Evolutionary conservation across 2,113 vertebrate species (phyloP).

Genomic region (Pristiophorus japonicus): DNA sequence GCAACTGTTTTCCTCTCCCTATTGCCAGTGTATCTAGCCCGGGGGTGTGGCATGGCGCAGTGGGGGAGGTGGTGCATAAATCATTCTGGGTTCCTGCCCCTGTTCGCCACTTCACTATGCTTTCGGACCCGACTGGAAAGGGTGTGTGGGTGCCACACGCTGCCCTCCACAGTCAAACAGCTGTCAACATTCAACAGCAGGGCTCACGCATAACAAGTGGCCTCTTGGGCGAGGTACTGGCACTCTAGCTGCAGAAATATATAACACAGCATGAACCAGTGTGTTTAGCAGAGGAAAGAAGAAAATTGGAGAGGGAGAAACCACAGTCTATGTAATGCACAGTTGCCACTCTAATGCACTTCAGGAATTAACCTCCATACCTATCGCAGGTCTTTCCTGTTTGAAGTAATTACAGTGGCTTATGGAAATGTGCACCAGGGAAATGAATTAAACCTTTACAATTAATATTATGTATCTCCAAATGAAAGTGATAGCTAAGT

Average conservation of each 20-base stretch:
- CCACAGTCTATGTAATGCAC: neutral
- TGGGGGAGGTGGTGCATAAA: neutral
- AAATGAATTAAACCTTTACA: conserved; percentile 18
- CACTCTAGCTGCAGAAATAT: neutral
- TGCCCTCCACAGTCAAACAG: neutral
- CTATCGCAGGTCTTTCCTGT: neutral
- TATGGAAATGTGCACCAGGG: neutral
- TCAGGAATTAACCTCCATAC: neutral
- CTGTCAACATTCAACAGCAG: neutral
- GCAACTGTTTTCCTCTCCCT: neutral
- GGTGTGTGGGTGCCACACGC: neutral
- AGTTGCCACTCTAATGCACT: neutral
- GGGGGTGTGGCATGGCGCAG: neutral
- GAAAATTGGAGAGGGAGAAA: neutral
- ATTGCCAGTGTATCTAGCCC: neutral
- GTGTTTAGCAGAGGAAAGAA: neutral
- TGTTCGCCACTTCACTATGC: neutral
- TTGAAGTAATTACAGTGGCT: neutral
- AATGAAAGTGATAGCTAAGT: neutral
- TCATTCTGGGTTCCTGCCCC: neutral
- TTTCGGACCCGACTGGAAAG: neutral
- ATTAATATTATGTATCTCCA: neutral
- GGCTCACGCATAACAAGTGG: neutral
- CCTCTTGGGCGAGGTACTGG: neutral
- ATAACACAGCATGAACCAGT: neutral